phyloP scores from a whole-genome alignment of 2,888 invertebrate species.

The Agriopis marginaria region DNA sequence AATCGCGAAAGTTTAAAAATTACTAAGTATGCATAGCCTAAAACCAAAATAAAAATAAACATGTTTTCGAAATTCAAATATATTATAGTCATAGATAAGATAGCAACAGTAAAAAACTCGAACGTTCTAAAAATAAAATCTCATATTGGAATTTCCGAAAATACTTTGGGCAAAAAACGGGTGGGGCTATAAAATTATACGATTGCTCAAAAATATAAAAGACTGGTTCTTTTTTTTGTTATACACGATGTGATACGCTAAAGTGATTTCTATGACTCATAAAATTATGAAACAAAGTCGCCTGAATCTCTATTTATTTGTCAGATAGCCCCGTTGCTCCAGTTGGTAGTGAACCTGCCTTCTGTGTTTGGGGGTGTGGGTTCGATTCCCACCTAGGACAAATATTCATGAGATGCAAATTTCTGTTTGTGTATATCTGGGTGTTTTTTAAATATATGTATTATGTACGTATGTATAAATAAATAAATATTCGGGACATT shows the following conservation, averaged over 20 bases:
- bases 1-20: neutral
- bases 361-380: no score
- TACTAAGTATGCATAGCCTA: neutral
- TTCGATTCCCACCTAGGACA: no score
- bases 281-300: neutral
- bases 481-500: no score
- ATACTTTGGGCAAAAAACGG: constrained; percentile 10
- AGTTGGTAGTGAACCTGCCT: no score
- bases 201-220: constrained; percentile 27
- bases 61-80: neutral
- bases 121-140: constrained; percentile 13
- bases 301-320: neutral
- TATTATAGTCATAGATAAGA: neutral
- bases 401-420: no score
- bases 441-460: no score
- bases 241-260: neutral
- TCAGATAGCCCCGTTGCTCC: no score
- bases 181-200: constrained; percentile 27
- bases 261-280: neutral
- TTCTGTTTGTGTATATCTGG: no score
- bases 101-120: constrained; percentile 6
- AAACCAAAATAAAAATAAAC: neutral
- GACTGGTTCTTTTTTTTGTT: constrained; percentile 3
- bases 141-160: constrained; percentile 17
- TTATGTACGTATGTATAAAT: no score